These are phyloP conservation scores for Camptogramma bilineatum DNA, from an alignment of 2,888 invertebrate genomes.

Conservation along the genomic window DNA sequence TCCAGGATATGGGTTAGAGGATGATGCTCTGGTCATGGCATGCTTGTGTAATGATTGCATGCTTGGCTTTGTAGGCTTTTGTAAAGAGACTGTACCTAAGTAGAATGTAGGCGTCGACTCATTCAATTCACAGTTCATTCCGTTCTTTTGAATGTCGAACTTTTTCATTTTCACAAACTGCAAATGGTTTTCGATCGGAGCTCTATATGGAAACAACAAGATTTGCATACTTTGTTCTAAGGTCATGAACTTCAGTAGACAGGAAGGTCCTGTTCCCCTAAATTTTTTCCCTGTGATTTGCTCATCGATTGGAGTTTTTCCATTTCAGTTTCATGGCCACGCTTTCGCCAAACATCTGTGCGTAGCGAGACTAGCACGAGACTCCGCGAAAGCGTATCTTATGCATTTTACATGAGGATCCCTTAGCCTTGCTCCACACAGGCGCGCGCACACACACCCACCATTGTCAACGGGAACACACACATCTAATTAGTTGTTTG, in stretches of 20 bases:
- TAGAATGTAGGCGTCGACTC: too few species aligned
- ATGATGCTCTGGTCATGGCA: conserved; percentile 43
- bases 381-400: conserved; percentile 80
- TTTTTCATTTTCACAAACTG: too few species aligned
- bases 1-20: conserved; percentile 52
- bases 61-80: conserved; percentile 2
- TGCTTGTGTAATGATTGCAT: conserved; percentile 22
- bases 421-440: conserved; percentile 51
- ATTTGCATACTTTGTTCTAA: too few species aligned
- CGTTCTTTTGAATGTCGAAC: too few species aligned
- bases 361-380: conserved; percentile 73
- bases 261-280: neutral
- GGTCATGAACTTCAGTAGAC: too few species aligned
- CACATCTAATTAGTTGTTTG: conserved; percentile 78
- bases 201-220: too few species aligned
- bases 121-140: too few species aligned
- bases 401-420: conserved; percentile 88
- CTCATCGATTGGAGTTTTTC: conserved; percentile 45
- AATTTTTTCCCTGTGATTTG: conserved; percentile 1
- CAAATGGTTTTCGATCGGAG: too few species aligned
- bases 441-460: conserved; percentile 48
- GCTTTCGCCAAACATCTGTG: conserved; percentile 77
- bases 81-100: too few species aligned
- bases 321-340: conserved; percentile 65
- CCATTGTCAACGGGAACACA: conserved; percentile 62